A percentile compares a stretch with the other conserved stretches of the same genome.
Evolutionary conservation across 2,113 vertebrate species (phyloP).

Genomic region (Struthidea cinerea): DNA sequence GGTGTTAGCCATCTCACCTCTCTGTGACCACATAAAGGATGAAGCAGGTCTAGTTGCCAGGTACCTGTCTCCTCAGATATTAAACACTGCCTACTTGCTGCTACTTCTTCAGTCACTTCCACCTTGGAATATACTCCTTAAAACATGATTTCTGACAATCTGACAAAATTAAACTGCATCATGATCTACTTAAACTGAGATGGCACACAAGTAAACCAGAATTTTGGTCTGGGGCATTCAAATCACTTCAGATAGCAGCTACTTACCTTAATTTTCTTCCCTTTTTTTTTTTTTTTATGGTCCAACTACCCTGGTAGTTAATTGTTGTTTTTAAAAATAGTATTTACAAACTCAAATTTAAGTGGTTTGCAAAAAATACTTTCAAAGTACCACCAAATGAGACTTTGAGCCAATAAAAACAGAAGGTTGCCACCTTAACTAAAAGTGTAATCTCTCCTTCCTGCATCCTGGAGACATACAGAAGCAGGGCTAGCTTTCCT

Average conservation of each 20-base stretch:
- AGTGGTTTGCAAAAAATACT: not conserved
- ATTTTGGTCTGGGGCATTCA: not conserved
- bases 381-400: not conserved
- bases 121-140: not conserved
- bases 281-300: not conserved
- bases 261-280: not conserved
- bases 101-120: not conserved
- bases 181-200: not conserved
- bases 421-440: not conserved
- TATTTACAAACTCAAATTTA: not conserved
- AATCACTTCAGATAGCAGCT: not conserved
- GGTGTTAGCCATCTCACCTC: not conserved
- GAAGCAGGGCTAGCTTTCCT: not conserved
- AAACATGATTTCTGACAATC: not conserved
- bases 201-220: not conserved
- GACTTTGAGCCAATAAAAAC: not conserved
- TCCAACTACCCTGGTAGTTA: not conserved
- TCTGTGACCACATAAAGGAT: not conserved
- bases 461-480: not conserved
- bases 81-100: not conserved
- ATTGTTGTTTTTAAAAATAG: not conserved
- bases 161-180: not conserved
- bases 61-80: not conserved
- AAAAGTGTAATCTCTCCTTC: not conserved
- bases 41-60: not conserved